Conservation (phyloP, 2,113 vertebrate genomes). For the pig (Sus scrofa) region T2T-Sscrofa CM000817.6:86733501-86734000, state of each 20-base stretch:
- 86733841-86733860: not conserved
- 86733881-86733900: not conserved
- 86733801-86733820: not conserved
- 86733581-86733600: not conserved
- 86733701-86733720: not conserved
- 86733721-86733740: not conserved
- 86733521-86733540: not conserved
- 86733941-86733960: no score
- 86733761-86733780: not conserved
- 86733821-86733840: not conserved
- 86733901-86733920: not conserved
- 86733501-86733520: not conserved
- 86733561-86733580: not conserved
- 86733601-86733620: not conserved
- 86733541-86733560: not conserved
- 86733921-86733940: not conserved
- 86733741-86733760: not conserved
- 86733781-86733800: not conserved
- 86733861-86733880: not conserved
- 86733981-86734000: not conserved
- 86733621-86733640: not conserved
- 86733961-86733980: no score
- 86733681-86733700: not conserved
- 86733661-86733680: not conserved
- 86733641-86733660: not conserved